Evolutionary conservation across 2,113 vertebrate genomes (phyloP).

Genomic region (Seriola quinqueradiata): DNA sequence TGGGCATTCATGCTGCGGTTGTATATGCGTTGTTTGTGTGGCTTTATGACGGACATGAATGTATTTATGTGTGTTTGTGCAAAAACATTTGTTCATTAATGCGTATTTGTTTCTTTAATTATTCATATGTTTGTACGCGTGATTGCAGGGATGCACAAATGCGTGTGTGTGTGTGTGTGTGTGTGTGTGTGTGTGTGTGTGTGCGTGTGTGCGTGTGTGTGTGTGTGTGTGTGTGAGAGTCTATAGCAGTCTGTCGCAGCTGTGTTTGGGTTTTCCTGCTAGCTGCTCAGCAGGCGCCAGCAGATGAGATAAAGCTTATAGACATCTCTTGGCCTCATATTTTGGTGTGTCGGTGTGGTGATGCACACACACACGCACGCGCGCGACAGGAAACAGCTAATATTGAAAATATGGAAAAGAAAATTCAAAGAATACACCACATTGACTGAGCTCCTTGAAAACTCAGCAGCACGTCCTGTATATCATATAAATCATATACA

Average conservation of each 20-base stretch:
- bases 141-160: background rate
- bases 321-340: background rate
- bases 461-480: background rate
- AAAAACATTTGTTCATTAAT: conserved; percentile 43
- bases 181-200: background rate
- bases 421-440: background rate
- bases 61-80: conserved; percentile 34
- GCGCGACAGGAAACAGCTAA: background rate
- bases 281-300: conserved; percentile 8
- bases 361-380: background rate
- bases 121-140: conserved; percentile 35
- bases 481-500: too few species aligned
- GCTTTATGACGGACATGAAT: conserved; percentile 38
- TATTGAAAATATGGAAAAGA: background rate
- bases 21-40: conserved; percentile 34
- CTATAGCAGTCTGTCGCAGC: conserved; percentile 23
- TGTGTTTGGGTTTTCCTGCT: conserved; percentile 32
- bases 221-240: background rate
- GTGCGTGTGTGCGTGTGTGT: background rate
- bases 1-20: conserved; percentile 72
- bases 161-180: background rate
- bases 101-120: conserved; percentile 56
- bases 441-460: background rate
- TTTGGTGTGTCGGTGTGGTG: background rate
- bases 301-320: conserved; percentile 8